Percentiles rank a stretch among this genome's conserved stretches.
These are phyloP conservation scores for Cheirogaleus major DNA, from an alignment of 2,797 vertebrate genomes.

Conservation along the genomic window DNA sequence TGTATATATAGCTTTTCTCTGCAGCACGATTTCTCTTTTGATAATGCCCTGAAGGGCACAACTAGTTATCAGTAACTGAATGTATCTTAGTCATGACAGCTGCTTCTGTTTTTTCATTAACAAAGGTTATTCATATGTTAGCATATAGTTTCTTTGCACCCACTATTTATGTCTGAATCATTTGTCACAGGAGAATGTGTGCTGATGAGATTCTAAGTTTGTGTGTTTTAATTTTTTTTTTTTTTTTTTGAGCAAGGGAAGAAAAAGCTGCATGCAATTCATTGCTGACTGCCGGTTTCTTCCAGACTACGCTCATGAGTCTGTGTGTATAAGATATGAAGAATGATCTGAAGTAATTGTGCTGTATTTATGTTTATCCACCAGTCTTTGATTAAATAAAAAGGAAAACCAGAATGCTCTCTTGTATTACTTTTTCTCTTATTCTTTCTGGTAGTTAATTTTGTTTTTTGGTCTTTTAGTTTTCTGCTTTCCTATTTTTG, in stretches of 20 bases:
- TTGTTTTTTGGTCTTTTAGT: neutral
- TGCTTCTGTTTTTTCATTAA: conserved; percentile 87
- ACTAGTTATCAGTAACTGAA: conserved; percentile 88
- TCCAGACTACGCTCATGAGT: conserved; percentile 86
- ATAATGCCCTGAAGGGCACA: conserved; percentile 84
- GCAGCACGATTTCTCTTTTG: conserved; percentile 86
- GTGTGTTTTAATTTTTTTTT: conserved; percentile 66
- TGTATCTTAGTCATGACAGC: conserved; percentile 88
- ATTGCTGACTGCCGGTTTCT: conserved; percentile 85
- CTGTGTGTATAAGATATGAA: conserved; percentile 87
- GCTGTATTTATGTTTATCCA: conserved; percentile 92
- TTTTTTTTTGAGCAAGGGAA: conserved; percentile 70
- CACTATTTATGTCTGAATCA: conserved; percentile 90
- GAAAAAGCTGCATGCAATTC: conserved; percentile 86
- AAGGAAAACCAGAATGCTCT: conserved; percentile 51
- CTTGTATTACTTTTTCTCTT: neutral
- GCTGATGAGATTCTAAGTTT: conserved; percentile 82
- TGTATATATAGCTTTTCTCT: conserved; percentile 87
- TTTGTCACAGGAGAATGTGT: conserved; percentile 85
- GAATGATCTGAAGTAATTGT: conserved; percentile 88
- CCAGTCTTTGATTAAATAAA: conserved; percentile 91
- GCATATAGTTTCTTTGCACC: conserved; percentile 88
- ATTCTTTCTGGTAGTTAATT: neutral
- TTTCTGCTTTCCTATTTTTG: neutral
- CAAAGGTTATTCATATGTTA: conserved; percentile 85